These are phyloP conservation scores for Oncorhynchus kisutch DNA, from an alignment of 2,113 vertebrate genomes.

Conservation along the genomic window DNA sequence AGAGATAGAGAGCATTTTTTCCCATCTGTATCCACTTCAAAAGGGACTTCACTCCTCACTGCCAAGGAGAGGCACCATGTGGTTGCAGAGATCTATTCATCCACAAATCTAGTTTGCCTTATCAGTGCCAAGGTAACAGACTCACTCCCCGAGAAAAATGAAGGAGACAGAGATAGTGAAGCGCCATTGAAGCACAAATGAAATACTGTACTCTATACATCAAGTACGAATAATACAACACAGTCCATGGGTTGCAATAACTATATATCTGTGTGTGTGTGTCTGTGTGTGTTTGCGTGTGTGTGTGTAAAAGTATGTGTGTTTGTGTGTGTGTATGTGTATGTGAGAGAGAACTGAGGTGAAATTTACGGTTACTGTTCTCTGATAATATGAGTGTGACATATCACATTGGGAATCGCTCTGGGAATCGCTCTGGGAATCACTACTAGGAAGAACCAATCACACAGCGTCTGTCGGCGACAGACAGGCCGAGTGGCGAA, in stretches of 20 bases:
- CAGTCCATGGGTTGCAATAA: neutral
- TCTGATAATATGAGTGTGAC: too few relatives aligned
- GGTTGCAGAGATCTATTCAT: constrained; percentile 61
- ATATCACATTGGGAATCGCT: too few relatives aligned
- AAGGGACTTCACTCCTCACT: constrained; percentile 56
- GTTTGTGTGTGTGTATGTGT: neutral
- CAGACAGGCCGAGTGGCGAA: too few relatives aligned
- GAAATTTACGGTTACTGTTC: too few relatives aligned
- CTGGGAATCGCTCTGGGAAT: too few relatives aligned
- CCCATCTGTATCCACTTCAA: constrained; percentile 16
- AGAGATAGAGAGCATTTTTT: neutral
- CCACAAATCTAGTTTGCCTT: constrained; percentile 61
- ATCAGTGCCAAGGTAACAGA: constrained; percentile 61
- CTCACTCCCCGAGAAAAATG: constrained; percentile 41
- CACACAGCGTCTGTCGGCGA: too few relatives aligned
- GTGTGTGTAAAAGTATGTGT: neutral
- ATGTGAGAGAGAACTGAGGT: neutral
- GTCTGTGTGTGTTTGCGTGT: neutral
- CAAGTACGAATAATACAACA: neutral
- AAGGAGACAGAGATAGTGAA: constrained; percentile 27
- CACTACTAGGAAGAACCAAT: too few relatives aligned
- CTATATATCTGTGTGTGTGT: neutral
- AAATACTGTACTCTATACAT: neutral
- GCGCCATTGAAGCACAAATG: neutral
- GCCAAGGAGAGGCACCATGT: constrained; percentile 54